Evolutionary conservation across 2,888 invertebrate species (phyloP).

Genomic region (Himalopsyche tibetana): DNA sequence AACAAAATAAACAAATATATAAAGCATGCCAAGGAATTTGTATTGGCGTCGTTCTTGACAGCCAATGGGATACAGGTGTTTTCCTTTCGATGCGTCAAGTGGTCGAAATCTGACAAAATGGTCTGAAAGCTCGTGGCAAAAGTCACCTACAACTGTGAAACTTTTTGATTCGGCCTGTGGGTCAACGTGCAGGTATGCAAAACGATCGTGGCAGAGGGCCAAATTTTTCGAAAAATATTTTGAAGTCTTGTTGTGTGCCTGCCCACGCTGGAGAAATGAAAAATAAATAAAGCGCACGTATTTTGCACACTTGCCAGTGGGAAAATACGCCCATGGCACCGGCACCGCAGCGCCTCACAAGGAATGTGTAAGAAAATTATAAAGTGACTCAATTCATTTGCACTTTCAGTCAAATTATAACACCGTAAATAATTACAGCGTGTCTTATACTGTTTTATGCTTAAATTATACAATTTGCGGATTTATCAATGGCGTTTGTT

Average conservation of each 20-base stretch:
- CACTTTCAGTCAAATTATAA: too few relatives aligned
- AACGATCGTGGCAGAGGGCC: neutral
- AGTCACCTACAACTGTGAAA: conserved; percentile 15
- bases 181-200: conserved; percentile 40
- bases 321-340: neutral
- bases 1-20: conserved; percentile 1
- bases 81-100: neutral
- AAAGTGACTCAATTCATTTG: neutral
- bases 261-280: neutral
- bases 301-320: conserved; percentile 35
- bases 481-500: too few relatives aligned
- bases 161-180: conserved; percentile 14
- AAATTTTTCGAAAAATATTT: conserved; percentile 29
- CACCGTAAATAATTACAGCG: too few relatives aligned
- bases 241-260: conserved; percentile 35
- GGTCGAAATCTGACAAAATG: conserved; percentile 3
- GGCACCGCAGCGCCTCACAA: neutral
- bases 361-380: conserved; percentile 1
- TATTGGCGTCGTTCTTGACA: conserved; percentile 4
- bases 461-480: too few relatives aligned
- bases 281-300: conserved; percentile 27
- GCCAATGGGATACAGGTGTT: conserved; percentile 35
- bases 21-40: conserved; percentile 31
- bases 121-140: conserved; percentile 8
- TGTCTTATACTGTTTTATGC: too few relatives aligned